Evolutionary conservation across 2,888 invertebrate genomes (phyloP).

Genomic region (Xestia sexstrigata): DNA sequence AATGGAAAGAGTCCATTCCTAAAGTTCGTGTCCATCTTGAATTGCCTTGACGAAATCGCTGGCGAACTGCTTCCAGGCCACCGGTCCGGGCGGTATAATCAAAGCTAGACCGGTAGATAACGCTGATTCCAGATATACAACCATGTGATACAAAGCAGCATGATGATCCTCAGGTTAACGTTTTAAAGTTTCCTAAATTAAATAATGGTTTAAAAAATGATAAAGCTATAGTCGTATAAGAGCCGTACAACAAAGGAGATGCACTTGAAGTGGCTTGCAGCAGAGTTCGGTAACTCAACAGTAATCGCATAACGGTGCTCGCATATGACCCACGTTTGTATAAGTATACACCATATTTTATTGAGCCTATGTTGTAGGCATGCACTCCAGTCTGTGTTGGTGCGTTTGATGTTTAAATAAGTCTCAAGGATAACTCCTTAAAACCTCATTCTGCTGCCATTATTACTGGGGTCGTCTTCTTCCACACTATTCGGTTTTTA

Average conservation of each 20-base stretch:
- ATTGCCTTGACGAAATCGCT: not conserved
- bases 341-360: conserved; percentile 30
- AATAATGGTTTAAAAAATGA: not conserved
- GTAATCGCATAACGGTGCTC: conserved; percentile 62
- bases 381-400: conserved; percentile 4
- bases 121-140: not conserved
- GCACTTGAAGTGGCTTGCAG: conserved; percentile 25
- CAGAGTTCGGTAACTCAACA: conserved; percentile 56
- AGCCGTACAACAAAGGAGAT: conserved; percentile 30
- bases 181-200: not conserved
- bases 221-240: not conserved
- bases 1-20: too few species aligned
- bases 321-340: conserved; percentile 50
- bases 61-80: not conserved
- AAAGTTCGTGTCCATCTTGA: not conserved
- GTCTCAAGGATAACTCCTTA: not conserved
- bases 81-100: not conserved
- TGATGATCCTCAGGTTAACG: not conserved
- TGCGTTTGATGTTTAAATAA: conserved; percentile 24
- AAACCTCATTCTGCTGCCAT: too few species aligned
- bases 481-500: too few species aligned
- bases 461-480: too few species aligned
- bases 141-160: not conserved
- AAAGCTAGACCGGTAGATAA: not conserved
- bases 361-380: conserved; percentile 28